Conservation (phyloP, 1,140 invertebrate species). For the Megalonaias nervosa region DNA sequence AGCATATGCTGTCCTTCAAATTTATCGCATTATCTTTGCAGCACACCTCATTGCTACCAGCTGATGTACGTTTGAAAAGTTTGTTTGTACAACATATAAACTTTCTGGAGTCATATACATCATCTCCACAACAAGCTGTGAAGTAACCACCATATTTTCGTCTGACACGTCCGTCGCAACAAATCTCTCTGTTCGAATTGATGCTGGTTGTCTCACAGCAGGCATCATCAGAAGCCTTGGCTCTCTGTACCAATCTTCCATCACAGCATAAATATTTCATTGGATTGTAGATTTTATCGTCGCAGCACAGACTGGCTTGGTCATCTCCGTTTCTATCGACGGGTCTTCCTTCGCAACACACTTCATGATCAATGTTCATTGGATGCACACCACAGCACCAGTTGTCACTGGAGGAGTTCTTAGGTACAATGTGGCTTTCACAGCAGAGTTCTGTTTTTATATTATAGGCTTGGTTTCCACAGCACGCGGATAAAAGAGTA, state of each 20-base stretch:
- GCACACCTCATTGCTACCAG: constrained; percentile 15
- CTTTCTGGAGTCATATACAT: constrained; percentile 7
- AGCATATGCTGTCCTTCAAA: constrained; percentile 27
- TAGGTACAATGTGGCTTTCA: constrained; percentile 8
- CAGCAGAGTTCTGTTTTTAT: constrained; percentile 15
- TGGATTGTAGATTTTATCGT: constrained; percentile 26
- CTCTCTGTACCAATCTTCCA: constrained; percentile 11
- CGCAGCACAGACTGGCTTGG: constrained; percentile 16
- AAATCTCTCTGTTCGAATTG: constrained; percentile 8
- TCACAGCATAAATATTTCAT: constrained; percentile 28
- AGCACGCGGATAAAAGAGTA: constrained; percentile 13
- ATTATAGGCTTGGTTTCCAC: constrained; percentile 10
- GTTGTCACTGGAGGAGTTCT: constrained; percentile 15
- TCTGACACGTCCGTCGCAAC: constrained; percentile 1
- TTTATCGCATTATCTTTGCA: constrained; percentile 24
- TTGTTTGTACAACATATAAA: constrained; percentile 7
- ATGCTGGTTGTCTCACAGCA: constrained; percentile 19
- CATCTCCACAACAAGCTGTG: constrained; percentile 9
- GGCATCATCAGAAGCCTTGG: background rate
- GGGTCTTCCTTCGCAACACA: constrained; percentile 25
- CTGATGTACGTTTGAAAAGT: background rate
- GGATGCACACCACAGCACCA: constrained; percentile 35
- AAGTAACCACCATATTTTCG: background rate
- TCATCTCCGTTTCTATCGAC: background rate
- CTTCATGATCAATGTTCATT: constrained; percentile 24